These are phyloP conservation scores for Julus scanicus DNA, from an alignment of 2,888 invertebrate species.

Conservation along the genomic window DNA sequence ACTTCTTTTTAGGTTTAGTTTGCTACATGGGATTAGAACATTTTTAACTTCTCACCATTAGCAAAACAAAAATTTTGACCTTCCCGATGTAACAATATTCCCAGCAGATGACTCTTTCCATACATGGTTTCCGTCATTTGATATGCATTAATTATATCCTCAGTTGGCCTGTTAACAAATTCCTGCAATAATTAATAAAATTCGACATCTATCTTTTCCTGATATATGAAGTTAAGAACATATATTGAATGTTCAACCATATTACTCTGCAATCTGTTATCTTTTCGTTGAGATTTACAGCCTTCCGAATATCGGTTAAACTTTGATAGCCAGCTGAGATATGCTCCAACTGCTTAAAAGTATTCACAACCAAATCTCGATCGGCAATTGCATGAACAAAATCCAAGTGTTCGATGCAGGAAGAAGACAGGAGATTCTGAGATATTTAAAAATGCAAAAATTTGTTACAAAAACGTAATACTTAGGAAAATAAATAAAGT, in stretches of 20 bases:
- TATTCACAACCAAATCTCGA: conserved; percentile 79
- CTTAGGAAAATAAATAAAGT: neutral
- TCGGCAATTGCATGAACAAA: conserved; percentile 84
- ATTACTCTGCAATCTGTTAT: conserved; percentile 61
- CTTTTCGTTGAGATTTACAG: conserved; percentile 78
- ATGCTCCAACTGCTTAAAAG: conserved; percentile 89
- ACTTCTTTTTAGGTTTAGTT: conserved; percentile 24
- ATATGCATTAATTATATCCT: conserved; percentile 80
- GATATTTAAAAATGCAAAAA: neutral
- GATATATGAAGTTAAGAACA: neutral
- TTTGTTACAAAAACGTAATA: too few relatives aligned
- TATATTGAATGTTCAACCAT: neutral
- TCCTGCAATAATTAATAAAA: conserved; percentile 62
- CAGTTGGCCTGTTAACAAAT: conserved; percentile 75
- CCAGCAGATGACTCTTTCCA: conserved; percentile 84
- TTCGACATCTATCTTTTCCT: neutral
- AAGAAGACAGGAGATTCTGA: conserved; percentile 97
- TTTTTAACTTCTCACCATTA: conserved; percentile 4
- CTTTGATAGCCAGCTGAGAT: conserved; percentile 96
- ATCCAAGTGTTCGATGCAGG: conserved; percentile 98
- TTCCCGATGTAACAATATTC: conserved; percentile 82
- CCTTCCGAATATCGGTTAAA: conserved; percentile 91
- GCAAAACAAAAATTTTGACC: conserved; percentile 68
- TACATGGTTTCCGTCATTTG: conserved; percentile 78
- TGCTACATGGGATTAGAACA: conserved; percentile 52